Base-by-base conservation (phyloP, 2,888 invertebrate genomes). In the Mythimna pallens region DNA sequence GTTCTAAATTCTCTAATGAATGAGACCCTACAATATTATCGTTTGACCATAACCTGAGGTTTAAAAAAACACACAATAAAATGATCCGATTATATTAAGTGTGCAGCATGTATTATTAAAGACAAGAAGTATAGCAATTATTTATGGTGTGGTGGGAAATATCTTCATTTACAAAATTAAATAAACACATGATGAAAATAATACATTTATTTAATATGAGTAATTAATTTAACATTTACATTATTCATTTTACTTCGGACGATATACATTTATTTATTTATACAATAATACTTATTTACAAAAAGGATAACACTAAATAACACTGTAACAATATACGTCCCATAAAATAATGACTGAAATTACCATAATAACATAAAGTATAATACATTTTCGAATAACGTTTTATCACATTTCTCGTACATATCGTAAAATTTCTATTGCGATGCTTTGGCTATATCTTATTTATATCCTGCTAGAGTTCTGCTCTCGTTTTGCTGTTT, bases 291-390 rank as follows among this genome's bases (percentile, higher is more conserved):
- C 81, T 89, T 91, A 92, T 91, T 91, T 90, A 91, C 90, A 91
- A 88, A 85, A 87, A 85, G 82, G 75, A 82, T 77, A 88, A 86
- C 80, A 93, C 90, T 92, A 92, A 91, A 93, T 93, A 93, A 92
- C 90, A 90, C 86, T 89, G 84, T 87, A 90, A 91, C 84, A 89
- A 89, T 89, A 88, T 88, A 89, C 80, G 80, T 88, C 84, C 87
- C 87, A 89, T 92, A 92, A 87, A 91, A 90, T 93, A 92, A 93
- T 95, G 94, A 95, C 95, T 95, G 90, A 89, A 90, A 89, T 89
- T 88, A 87, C 80, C 84, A 87, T 89, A 87, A 81, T 85, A 86
- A 88, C 84, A 85, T 85, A 86, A 82, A 81, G 82, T 78, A 83
- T 86, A 86, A 89, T 89, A 85, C 87, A 83, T 83, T 87, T 86